Evolutionary conservation across 2,888 invertebrate genomes (phyloP).

Genomic region (Eristalis intricaria): DNA sequence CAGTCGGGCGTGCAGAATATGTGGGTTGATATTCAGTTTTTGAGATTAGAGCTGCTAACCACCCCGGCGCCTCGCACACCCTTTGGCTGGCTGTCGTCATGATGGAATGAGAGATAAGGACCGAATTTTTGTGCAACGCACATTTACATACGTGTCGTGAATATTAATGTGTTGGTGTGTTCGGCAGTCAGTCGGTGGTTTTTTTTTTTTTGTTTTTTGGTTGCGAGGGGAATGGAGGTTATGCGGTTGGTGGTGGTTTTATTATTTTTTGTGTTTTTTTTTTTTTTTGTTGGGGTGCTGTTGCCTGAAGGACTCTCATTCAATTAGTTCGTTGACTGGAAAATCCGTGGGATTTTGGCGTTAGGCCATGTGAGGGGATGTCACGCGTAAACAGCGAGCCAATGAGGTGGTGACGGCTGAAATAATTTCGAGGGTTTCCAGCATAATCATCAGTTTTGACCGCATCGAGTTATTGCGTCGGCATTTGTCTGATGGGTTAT

Average conservation of each 20-base stretch:
- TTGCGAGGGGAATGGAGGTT: neutral
- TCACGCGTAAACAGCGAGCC: neutral
- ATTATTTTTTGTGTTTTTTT: neutral
- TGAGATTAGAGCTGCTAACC: conserved; percentile 44
- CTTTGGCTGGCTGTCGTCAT: neutral
- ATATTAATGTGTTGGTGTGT: conserved; percentile 16
- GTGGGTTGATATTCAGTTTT: conserved; percentile 25
- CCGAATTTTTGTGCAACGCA: conserved; percentile 40
- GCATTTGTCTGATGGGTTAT: neutral
- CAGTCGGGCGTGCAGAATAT: neutral
- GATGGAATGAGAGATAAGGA: conserved; percentile 35
- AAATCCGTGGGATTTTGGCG: conserved; percentile 9
- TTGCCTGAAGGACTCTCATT: neutral
- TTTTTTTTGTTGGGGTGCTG: neutral
- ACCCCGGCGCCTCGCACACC: neutral
- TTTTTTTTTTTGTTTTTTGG: neutral
- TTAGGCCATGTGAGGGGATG: neutral
- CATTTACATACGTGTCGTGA: conserved; percentile 14
- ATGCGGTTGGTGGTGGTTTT: neutral
- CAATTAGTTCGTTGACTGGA: conserved; percentile 12
- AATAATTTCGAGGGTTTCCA: conserved; percentile 5
- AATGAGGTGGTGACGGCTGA: neutral
- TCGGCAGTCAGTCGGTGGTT: neutral
- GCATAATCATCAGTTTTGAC: neutral
- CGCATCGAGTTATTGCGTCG: neutral